These are phyloP conservation scores for Hydractinia symbiolongicarpus DNA, from an alignment of 30 jellyfish, hydroid and myxozoan genomes.

Conservation along the genomic window DNA sequence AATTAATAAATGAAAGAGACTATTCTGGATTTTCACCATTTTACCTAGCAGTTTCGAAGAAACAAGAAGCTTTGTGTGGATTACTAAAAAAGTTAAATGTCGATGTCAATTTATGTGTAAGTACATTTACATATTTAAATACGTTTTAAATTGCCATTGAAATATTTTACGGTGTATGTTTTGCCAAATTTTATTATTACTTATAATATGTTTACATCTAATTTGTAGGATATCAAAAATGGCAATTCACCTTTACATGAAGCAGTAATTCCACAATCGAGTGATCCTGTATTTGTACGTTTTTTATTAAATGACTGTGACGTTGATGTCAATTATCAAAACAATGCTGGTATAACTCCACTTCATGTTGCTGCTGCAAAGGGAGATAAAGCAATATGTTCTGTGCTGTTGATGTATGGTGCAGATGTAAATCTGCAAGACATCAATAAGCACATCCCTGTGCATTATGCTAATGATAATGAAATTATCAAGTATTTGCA, in stretches of 20 bases:
- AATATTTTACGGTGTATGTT: too few species aligned
- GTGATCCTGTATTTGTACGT: constrained; percentile 4
- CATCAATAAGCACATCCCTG: background rate
- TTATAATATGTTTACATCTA: background rate
- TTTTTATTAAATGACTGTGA: constrained; percentile 5
- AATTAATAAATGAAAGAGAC: background rate
- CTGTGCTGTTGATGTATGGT: constrained; percentile 4
- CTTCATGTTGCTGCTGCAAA: constrained; percentile 6
- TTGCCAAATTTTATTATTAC: too few species aligned
- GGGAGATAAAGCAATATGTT: constrained; percentile 3
- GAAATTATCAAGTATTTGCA: background rate
- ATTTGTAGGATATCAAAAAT: constrained; percentile 1
- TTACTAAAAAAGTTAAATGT: background rate
- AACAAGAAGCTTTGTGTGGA: background rate
- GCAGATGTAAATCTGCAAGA: constrained; percentile 4
- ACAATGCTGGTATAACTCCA: constrained; percentile 11
- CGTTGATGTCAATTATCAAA: constrained; percentile 1
- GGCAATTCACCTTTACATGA: constrained; percentile 23
- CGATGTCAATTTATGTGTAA: background rate
- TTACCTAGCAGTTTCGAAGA: constrained; percentile 2
- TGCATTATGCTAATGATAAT: background rate
- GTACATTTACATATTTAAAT: background rate
- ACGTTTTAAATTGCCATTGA: too few species aligned
- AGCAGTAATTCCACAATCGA: constrained; percentile 8
- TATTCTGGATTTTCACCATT: constrained; percentile 6